Base-by-base conservation (phyloP, 2,888 invertebrate species). In the Halictus quadricinctus region DNA sequence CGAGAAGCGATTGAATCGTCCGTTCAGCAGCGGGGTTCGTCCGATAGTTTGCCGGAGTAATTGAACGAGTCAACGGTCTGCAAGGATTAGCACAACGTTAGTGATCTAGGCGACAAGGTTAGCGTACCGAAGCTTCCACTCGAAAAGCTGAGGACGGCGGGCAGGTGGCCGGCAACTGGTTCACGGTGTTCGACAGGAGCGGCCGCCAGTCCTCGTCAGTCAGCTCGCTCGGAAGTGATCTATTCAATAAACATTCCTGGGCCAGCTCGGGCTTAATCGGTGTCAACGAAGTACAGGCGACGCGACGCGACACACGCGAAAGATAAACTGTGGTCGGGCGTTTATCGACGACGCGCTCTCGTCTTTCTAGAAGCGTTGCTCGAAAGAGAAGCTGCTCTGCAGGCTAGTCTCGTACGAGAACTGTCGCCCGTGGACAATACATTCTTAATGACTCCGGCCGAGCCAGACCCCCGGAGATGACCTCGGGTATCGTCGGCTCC, bases 221-320 rank as follows among this genome's bases (percentile, higher is more conserved):
- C 77, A 81, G 80, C 76, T 76, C 86, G 83, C 50, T 86, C 79
- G 76, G 83, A 86, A 87, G 72, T 77, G 83, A 86, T 84, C 80
- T 41, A 76, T 50, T 82, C 87, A 66, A 86, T 83, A 76, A 86
- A 80, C 84, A 84, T 88, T 84, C 80, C 75, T 76, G 29, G 12
- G 1, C 18, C 29, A 15, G 25, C 74, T 60, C 80, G 54, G 48
- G 82, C 69, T 89, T 84, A 88, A 89, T 89, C 89, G 89, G 81
- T 84, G 89, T 89, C 89, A 86, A 89, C 82, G 82, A 87, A 79
- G 88, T 77, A 83, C 84, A 75, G 80, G 76, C 66, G 29, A 29
- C 29, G 29, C 29, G 29, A 29, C 29, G 29, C 29, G 36, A 64
- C 13, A 8, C 66, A 15, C 29, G 69, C 84, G 70, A 77, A 43